phyloP scores from a whole-genome alignment of 2,797 vertebrate genomes.

The Peromyscus nudipes region DNA sequence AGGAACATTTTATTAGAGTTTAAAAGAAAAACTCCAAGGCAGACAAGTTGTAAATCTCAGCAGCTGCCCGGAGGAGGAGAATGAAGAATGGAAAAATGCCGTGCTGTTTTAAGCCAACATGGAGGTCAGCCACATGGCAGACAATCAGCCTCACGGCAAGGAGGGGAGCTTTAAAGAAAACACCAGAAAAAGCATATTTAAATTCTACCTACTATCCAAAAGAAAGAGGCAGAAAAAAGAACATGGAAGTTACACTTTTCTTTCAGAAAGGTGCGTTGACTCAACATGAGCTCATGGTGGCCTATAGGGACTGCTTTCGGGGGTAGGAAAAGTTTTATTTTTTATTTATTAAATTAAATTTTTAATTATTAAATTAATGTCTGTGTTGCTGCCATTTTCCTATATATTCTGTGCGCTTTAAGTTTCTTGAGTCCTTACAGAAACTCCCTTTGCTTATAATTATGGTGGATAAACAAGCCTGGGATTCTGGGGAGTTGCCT shows the following conservation, averaged over 20 bases:
- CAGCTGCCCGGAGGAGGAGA: not conserved
- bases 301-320: not conserved
- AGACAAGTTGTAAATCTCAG: slow-evolving; percentile 16
- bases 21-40: not conserved
- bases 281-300: not conserved
- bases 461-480: not conserved
- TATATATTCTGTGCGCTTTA: not conserved
- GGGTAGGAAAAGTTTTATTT: not conserved
- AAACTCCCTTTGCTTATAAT: slow-evolving; percentile 43
- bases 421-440: not conserved
- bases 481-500: not conserved
- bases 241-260: not conserved
- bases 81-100: not conserved
- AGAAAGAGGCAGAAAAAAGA: not conserved
- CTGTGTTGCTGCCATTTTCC: not conserved
- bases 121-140: slow-evolving; percentile 13
- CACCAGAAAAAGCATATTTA: not conserved
- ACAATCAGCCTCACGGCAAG: not conserved
- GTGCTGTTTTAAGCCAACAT: not conserved
- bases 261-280: not conserved
- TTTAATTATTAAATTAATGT: slow-evolving; percentile 6
- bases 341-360: not conserved
- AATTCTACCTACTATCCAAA: not conserved
- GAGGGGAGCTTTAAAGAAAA: not conserved
- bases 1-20: slow-evolving; percentile 18